These are phyloP conservation scores for Melanocharis versteri DNA, from an alignment of 2,113 vertebrate genomes.

Conservation along the genomic window DNA sequence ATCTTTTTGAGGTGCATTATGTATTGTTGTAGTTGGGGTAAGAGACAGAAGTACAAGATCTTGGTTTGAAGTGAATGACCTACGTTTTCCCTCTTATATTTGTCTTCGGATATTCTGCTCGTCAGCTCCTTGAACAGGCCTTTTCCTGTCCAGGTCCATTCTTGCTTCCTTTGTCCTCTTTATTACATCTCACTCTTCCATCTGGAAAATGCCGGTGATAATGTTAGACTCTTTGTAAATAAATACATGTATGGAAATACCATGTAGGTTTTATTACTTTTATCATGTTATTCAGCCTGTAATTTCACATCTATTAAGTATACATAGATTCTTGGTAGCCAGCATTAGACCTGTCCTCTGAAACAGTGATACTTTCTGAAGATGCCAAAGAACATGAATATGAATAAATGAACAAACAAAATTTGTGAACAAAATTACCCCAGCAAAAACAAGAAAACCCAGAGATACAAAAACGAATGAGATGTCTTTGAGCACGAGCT, in stretches of 20 bases:
- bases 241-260: not conserved
- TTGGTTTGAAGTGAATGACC: not conserved
- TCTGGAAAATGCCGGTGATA: not conserved
- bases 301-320: not conserved
- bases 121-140: not conserved
- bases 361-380: not conserved
- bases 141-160: not conserved
- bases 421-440: not conserved
- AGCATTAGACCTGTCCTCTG: not conserved
- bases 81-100: not conserved
- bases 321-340: not conserved
- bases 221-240: not conserved
- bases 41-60: not conserved
- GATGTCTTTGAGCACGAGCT: not conserved
- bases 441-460: not conserved
- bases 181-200: not conserved
- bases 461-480: not conserved
- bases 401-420: not conserved
- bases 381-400: not conserved
- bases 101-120: not conserved
- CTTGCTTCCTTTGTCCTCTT: not conserved
- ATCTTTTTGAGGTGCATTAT: not conserved
- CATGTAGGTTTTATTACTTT: not conserved
- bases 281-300: not conserved
- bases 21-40: not conserved